A percentile compares a stretch with the other conserved stretches of the same genome.
Conservation (phyloP, 1,140 invertebrate species). For the Adoxophyes honmai region DNA sequence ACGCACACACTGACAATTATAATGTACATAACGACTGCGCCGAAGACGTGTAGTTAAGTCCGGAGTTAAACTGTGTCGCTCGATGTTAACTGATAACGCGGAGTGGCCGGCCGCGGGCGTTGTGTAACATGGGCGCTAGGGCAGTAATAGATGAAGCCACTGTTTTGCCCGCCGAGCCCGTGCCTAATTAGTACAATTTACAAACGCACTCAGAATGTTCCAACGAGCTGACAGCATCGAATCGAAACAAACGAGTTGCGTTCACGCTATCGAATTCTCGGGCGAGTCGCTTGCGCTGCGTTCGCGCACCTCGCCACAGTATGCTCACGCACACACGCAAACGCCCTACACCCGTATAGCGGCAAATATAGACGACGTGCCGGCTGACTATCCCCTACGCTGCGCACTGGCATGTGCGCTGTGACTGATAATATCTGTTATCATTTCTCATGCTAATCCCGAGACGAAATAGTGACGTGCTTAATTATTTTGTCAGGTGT, state of each 20-base stretch:
- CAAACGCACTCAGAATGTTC: slow-evolving; percentile 58
- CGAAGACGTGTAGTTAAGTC: slow-evolving; percentile 3
- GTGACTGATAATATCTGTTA: slow-evolving; percentile 41
- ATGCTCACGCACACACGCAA: slow-evolving; percentile 48
- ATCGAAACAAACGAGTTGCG: slow-evolving; percentile 57
- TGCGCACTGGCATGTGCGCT: slow-evolving; percentile 29
- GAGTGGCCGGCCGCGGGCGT: slow-evolving; percentile 33
- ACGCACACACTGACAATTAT: slow-evolving; percentile 56
- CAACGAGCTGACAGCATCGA: slow-evolving; percentile 65
- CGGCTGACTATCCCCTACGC: slow-evolving; percentile 14
- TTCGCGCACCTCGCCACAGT: slow-evolving; percentile 54
- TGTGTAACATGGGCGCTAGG: slow-evolving; percentile 52
- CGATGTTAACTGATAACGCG: slow-evolving; percentile 14
- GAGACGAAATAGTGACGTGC: background rate
- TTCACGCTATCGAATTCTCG: slow-evolving; percentile 67
- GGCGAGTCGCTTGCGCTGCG: slow-evolving; percentile 57
- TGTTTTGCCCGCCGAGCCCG: slow-evolving; percentile 58
- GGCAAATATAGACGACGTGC: slow-evolving; percentile 45
- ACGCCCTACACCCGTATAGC: slow-evolving; percentile 31
- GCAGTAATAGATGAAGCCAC: slow-evolving; percentile 54
- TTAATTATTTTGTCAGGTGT: no score
- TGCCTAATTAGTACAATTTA: slow-evolving; percentile 74
- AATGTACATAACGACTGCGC: slow-evolving; percentile 50
- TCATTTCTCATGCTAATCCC: slow-evolving; percentile 23
- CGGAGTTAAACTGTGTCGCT: slow-evolving; percentile 10